phyloP scores from a whole-genome alignment of 2,888 invertebrate genomes.

The Yponomeuta malinellus region DNA sequence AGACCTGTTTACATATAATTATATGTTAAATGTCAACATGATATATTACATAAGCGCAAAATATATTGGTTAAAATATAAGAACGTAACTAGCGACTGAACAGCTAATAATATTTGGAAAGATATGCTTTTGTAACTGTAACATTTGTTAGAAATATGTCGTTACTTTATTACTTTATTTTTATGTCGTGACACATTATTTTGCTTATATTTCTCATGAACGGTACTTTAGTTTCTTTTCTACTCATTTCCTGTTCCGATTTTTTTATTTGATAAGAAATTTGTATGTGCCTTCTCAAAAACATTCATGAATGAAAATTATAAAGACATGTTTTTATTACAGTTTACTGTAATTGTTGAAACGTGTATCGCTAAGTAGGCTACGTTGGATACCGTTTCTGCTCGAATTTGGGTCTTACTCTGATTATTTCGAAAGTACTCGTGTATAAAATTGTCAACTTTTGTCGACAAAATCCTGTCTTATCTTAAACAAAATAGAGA shows the following conservation, averaged over 20 bases:
- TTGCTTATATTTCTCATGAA: neutral
- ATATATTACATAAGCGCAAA: constrained; percentile 5
- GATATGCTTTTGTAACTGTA: neutral
- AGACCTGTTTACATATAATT: constrained; percentile 48
- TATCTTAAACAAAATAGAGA: too few relatives aligned
- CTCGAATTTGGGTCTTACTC: neutral
- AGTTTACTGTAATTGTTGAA: constrained; percentile 59
- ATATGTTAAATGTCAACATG: constrained; percentile 29
- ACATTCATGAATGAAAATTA: constrained; percentile 49
- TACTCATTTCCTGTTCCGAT: constrained; percentile 26
- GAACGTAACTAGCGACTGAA: constrained; percentile 6
- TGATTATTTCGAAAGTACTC: neutral
- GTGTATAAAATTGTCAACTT: neutral
- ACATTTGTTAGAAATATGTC: neutral
- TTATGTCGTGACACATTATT: neutral
- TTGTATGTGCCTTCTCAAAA: constrained; percentile 74
- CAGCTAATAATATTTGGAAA: constrained; percentile 1
- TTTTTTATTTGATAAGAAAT: constrained; percentile 66
- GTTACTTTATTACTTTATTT: neutral
- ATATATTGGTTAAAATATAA: constrained; percentile 7
- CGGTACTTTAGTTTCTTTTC: neutral
- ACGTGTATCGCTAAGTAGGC: constrained; percentile 52
- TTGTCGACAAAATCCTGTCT: neutral
- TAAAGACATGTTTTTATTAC: constrained; percentile 57
- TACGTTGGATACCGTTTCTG: constrained; percentile 5